These are phyloP conservation scores for Ceryle rudis DNA, from an alignment of 2,797 vertebrate genomes.

Conservation along the genomic window DNA sequence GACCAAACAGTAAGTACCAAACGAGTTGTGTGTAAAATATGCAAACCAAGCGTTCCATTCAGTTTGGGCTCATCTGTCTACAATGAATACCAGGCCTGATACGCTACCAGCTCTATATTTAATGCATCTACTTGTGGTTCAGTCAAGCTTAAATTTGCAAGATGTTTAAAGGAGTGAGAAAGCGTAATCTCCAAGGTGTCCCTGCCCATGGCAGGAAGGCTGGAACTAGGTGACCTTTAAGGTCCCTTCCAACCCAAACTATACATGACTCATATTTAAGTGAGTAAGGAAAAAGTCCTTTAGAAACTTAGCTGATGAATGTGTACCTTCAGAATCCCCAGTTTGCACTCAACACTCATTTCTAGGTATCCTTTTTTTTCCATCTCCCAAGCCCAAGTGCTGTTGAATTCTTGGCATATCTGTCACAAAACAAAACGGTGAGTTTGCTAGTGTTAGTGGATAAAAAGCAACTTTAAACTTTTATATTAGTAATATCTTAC, in stretches of 20 bases:
- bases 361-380: constrained; percentile 97
- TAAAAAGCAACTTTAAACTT: background rate
- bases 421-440: constrained; percentile 62
- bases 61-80: background rate
- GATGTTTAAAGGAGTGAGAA: background rate
- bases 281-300: constrained; percentile 82
- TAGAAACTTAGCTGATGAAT: background rate
- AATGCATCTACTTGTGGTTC: background rate
- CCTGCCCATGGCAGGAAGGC: background rate
- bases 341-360: constrained; percentile 95
- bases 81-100: background rate
- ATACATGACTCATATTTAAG: background rate
- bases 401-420: constrained; percentile 97
- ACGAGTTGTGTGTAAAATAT: background rate
- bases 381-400: constrained; percentile 98
- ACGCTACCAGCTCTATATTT: background rate
- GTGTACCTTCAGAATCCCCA: constrained; percentile 93
- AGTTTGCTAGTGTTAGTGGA: background rate
- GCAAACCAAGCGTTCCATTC: background rate
- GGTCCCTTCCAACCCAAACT: background rate
- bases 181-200: background rate
- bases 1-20: background rate
- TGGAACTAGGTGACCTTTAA: background rate
- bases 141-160: background rate
- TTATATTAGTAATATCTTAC: background rate